These are phyloP conservation scores for Pseudococcus jackbeardsleyi DNA, from an alignment of 2,888 invertebrate genomes.

Conservation along the genomic window DNA sequence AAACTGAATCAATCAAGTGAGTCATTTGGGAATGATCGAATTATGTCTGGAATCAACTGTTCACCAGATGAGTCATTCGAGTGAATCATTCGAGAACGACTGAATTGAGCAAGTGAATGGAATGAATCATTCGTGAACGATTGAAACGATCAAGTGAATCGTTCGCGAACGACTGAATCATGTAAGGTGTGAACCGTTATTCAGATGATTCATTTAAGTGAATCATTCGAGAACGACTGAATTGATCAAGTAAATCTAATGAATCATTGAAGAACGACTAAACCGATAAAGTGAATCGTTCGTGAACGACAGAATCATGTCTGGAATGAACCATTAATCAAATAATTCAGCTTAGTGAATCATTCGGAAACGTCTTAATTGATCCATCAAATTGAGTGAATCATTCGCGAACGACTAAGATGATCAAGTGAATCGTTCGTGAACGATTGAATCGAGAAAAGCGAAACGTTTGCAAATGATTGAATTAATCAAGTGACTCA, in stretches of 20 bases:
- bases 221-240: background rate
- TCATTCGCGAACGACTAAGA: background rate
- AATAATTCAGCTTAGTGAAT: background rate
- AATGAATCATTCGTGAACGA: background rate
- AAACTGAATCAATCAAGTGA: background rate
- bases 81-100: background rate
- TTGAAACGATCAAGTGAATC: background rate
- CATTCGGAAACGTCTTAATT: background rate
- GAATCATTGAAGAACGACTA: background rate
- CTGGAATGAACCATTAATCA: background rate
- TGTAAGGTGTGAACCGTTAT: background rate
- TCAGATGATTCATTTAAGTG: background rate
- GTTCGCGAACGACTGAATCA: slow-evolving; percentile 6
- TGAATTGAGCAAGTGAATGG: background rate
- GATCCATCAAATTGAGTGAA: background rate
- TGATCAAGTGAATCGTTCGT: background rate
- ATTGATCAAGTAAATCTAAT: background rate
- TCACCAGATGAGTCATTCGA: background rate
- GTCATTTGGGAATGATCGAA: background rate
- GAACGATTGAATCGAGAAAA: too few species aligned
- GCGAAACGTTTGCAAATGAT: background rate
- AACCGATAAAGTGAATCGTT: background rate
- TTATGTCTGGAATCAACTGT: too few species aligned
- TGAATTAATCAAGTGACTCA: background rate
- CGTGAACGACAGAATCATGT: background rate